phyloP scores from a whole-genome alignment of 1,140 invertebrate species.

The Drosophila ananassae region DNA sequence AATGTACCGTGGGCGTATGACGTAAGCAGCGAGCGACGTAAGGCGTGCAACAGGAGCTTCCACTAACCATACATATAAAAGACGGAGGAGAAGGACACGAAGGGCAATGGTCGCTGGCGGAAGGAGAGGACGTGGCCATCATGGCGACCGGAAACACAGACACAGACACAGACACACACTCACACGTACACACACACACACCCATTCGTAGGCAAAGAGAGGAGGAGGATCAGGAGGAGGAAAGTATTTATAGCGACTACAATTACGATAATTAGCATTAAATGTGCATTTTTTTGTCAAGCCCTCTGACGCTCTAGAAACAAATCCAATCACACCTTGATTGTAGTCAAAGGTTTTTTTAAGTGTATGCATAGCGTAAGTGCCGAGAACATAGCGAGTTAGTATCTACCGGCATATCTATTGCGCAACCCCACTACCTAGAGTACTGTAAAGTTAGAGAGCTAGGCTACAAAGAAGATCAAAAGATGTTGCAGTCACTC shows the following conservation, averaged over 20 bases:
- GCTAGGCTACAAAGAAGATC: slow-evolving; percentile 24
- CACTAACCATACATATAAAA: slow-evolving; percentile 74
- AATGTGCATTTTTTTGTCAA: slow-evolving; percentile 56
- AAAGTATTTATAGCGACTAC: slow-evolving; percentile 42
- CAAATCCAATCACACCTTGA: slow-evolving; percentile 40
- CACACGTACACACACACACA: slow-evolving; percentile 12
- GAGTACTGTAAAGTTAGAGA: slow-evolving; percentile 27
- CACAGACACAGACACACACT: background rate
- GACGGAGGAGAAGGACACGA: slow-evolving; percentile 10
- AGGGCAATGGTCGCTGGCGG: slow-evolving; percentile 6
- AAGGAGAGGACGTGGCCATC: background rate
- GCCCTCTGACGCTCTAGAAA: background rate
- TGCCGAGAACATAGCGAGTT: slow-evolving; percentile 15
- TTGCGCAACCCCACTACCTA: slow-evolving; percentile 18
- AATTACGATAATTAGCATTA: slow-evolving; percentile 55
- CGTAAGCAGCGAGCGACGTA: slow-evolving; percentile 49
- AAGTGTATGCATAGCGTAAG: slow-evolving; percentile 45
- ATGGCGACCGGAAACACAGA: slow-evolving; percentile 18
- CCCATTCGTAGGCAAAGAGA: slow-evolving; percentile 21
- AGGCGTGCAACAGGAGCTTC: slow-evolving; percentile 82
- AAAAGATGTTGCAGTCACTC: slow-evolving; percentile 22
- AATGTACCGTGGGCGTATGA: slow-evolving; percentile 47
- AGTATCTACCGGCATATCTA: slow-evolving; percentile 30
- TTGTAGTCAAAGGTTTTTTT: slow-evolving; percentile 42
- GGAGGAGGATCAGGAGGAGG: background rate